Conservation (phyloP, 2,797 vertebrate species). For the Manis crassicaudata region DNA sequence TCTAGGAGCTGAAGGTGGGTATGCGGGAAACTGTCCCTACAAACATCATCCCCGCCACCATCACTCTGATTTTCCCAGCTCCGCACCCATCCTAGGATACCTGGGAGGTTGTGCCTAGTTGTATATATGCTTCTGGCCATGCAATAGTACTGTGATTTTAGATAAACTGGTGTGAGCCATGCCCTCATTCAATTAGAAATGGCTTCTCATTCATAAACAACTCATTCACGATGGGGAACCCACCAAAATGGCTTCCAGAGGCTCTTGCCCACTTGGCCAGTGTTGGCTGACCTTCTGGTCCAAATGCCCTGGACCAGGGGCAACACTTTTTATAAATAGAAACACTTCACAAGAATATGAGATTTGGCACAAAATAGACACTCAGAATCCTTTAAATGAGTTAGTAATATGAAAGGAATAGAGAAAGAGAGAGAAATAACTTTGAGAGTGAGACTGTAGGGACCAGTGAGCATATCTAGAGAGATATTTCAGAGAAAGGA, state of each 20-base stretch:
- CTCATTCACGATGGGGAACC: not conserved
- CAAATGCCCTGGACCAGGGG: not conserved
- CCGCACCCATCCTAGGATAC: not conserved
- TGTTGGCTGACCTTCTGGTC: not conserved
- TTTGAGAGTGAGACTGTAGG: not conserved
- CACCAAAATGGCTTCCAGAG: not conserved
- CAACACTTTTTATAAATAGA: not conserved
- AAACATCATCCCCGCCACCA: not conserved
- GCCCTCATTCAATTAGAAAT: slow-evolving; percentile 9
- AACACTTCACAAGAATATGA: not conserved
- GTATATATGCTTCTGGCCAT: not conserved
- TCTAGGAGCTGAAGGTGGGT: not conserved
- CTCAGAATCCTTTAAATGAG: not conserved
- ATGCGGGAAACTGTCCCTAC: not conserved
- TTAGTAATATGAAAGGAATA: not conserved
- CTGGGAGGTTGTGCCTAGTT: not conserved
- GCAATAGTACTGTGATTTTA: not conserved
- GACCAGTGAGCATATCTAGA: not conserved
- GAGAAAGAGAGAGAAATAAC: not conserved
- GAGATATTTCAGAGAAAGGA: slow-evolving; percentile 30
- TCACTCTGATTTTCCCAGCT: not conserved
- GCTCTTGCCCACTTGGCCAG: not conserved
- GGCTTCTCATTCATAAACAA: not conserved
- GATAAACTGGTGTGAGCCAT: not conserved
- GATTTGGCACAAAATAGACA: not conserved